Percentiles rank a stretch among this genome's conserved stretches.
Evolutionary conservation across 2,113 vertebrate species (phyloP).

Genomic region (Pleuronectes platessa): DNA sequence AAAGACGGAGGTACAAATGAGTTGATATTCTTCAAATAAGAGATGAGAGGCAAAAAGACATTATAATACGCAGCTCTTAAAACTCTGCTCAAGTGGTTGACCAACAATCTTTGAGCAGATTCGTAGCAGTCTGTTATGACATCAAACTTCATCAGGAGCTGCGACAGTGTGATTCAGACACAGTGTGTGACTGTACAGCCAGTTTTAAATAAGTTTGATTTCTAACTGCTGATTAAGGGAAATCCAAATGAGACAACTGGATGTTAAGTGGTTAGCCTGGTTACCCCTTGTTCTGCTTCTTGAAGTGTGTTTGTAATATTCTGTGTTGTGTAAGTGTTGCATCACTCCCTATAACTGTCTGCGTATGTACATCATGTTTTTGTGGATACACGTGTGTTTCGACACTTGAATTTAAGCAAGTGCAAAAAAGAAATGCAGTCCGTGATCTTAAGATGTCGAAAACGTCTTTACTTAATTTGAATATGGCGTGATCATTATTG

Average conservation of each 20-base stretch:
- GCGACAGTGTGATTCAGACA: no score
- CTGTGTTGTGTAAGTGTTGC: slow-evolving; percentile 48
- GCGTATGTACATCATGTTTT: slow-evolving; percentile 1
- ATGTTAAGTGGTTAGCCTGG: no score
- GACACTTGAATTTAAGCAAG: no score
- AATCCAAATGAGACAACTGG: not conserved
- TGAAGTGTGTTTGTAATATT: slow-evolving; percentile 6
- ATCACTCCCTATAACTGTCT: slow-evolving; percentile 16
- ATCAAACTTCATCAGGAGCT: no score
- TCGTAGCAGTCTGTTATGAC: no score
- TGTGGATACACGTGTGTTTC: not conserved
- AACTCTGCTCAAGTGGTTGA: no score
- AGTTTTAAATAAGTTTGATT: not conserved
- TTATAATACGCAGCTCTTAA: no score
- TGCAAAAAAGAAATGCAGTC: slow-evolving; percentile 23
- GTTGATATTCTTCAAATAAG: no score
- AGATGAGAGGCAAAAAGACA: no score
- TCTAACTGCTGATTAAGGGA: not conserved
- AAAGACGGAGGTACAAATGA: no score
- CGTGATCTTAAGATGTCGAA: not conserved
- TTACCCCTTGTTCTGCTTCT: not conserved
- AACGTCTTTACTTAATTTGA: no score
- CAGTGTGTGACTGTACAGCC: not conserved
- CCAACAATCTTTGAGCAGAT: no score
- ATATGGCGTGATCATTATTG: not conserved